Percentiles rank a stretch among this genome's conserved stretches.
These are phyloP conservation scores for Channa maculata DNA, from an alignment of 2,113 vertebrate species.

Conservation along the genomic window DNA sequence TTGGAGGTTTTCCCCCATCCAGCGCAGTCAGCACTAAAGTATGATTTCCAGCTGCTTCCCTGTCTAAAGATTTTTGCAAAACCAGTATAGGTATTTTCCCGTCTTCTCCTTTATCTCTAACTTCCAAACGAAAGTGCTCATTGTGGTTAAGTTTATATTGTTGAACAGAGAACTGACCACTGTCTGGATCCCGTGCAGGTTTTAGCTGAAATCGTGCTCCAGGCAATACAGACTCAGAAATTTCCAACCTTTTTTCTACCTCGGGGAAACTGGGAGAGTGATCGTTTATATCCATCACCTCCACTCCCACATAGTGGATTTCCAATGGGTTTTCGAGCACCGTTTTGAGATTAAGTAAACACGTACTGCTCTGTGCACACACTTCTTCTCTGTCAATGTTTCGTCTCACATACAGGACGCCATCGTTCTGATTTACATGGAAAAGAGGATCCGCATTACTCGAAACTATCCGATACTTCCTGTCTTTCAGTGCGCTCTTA, in stretches of 20 bases:
- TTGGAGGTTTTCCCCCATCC: constrained; percentile 78
- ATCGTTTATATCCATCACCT: constrained; percentile 86
- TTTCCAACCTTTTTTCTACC: constrained; percentile 60
- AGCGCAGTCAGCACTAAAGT: constrained; percentile 64
- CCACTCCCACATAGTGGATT: constrained; percentile 82
- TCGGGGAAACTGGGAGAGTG: constrained; percentile 76
- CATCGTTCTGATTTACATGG: constrained; percentile 63
- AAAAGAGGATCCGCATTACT: constrained; percentile 61
- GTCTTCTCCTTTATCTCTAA: constrained; percentile 64
- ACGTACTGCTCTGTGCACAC: constrained; percentile 58
- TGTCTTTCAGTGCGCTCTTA: constrained; percentile 37
- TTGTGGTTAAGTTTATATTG: constrained; percentile 78
- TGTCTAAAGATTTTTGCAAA: constrained; percentile 73
- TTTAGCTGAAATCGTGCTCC: constrained; percentile 79
- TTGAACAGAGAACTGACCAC: constrained; percentile 76
- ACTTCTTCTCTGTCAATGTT: constrained; percentile 73
- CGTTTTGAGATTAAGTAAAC: constrained; percentile 71
- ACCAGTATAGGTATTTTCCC: constrained; percentile 71
- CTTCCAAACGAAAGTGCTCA: constrained; percentile 72
- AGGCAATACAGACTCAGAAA: constrained; percentile 67
- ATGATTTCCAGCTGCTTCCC: constrained; percentile 55
- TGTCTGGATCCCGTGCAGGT: constrained; percentile 78
- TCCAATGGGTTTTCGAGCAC: constrained; percentile 81
- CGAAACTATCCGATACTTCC: constrained; percentile 72
- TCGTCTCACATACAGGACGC: constrained; percentile 65